Evolutionary conservation across 1,140 invertebrate species (phyloP), one percentile per base, ranked within the genome.

Genomic region (Caenorhabditis remanei): DNA sequence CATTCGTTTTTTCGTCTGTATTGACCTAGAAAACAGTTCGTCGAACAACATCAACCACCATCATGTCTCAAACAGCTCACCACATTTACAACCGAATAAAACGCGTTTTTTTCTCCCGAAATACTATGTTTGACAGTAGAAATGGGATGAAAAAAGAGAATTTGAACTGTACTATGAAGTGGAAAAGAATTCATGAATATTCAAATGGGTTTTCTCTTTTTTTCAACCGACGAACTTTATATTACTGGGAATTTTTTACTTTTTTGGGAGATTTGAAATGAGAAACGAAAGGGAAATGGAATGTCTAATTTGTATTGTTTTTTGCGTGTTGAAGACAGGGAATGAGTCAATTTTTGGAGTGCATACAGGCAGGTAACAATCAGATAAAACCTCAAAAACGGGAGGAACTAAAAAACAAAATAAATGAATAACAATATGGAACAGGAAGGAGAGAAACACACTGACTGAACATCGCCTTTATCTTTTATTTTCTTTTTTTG

Each of bases 11-110:
- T 32, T 32, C 32, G 32, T 32, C 32, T 32, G 32, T 13, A 13
- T 79, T 79, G 71, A 79, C 71, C 46, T 79, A 79, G 46, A 79
- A 48, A 63, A 50, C 46, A 24, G 71, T 79, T 79, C 71, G 71
- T 79, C 71, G n/a, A 79, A 79, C 71, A n/a, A 79, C 46, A n/a
- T 79, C 46, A n/a, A 48, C 16, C n/a, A 48, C n/a, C 58, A 50
- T 16, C n/a, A 32, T 32, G n/a, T 32, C 19, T 40, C 61, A 48
- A 79, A 71, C 46, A 71, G 65, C 65, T 71, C 41, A 19, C 14
- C 43, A 71, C 71, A 32, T 79, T 79, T 79, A 79, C 71, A 79
- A 79, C 71, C 40, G 43, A 71, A 71, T n/a, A 75, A 46, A 50
- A 79, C 71, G 71, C 19, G 71, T 79, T 50, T 79, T 24, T 32